These are phyloP conservation scores for Geophilus truncorum DNA, from an alignment of 2,888 invertebrate species.

Conservation along the genomic window DNA sequence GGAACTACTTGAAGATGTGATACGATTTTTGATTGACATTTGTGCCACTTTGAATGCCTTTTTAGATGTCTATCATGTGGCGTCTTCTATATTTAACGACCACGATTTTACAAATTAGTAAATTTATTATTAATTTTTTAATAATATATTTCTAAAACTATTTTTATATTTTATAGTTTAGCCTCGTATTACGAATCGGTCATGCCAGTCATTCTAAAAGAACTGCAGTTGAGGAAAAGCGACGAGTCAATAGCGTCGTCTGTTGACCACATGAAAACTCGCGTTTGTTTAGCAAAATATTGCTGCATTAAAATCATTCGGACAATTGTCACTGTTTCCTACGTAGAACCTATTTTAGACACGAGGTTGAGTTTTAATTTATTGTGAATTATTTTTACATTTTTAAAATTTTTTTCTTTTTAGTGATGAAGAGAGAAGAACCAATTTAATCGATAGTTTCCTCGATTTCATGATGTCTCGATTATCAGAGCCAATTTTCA, in stretches of 20 bases:
- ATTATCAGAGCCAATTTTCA: slow-evolving; percentile 49
- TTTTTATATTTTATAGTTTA: slow-evolving; percentile 56
- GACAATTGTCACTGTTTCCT: background rate
- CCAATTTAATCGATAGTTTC: background rate
- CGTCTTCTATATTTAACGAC: slow-evolving; percentile 55
- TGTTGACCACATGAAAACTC: background rate
- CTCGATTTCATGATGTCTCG: background rate
- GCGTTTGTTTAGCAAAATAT: background rate
- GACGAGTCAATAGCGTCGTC: background rate
- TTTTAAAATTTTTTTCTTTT: background rate
- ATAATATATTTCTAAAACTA: slow-evolving; percentile 45
- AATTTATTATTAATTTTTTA: background rate
- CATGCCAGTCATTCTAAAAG: slow-evolving; percentile 64
- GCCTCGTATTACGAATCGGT: slow-evolving; percentile 70
- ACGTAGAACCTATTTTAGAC: background rate
- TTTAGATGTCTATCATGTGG: slow-evolving; percentile 61
- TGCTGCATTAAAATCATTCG: background rate
- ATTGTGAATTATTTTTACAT: background rate
- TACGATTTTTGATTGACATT: slow-evolving; percentile 64
- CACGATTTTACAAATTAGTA: slow-evolving; percentile 52
- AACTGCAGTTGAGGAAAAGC: slow-evolving; percentile 49
- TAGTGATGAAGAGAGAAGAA: background rate
- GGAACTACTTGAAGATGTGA: slow-evolving; percentile 58
- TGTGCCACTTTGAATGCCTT: slow-evolving; percentile 64
- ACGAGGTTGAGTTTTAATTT: background rate